These are phyloP conservation scores for Notamacropus eugenii DNA, from an alignment of 2,797 vertebrate genomes.

Conservation along the genomic window DNA sequence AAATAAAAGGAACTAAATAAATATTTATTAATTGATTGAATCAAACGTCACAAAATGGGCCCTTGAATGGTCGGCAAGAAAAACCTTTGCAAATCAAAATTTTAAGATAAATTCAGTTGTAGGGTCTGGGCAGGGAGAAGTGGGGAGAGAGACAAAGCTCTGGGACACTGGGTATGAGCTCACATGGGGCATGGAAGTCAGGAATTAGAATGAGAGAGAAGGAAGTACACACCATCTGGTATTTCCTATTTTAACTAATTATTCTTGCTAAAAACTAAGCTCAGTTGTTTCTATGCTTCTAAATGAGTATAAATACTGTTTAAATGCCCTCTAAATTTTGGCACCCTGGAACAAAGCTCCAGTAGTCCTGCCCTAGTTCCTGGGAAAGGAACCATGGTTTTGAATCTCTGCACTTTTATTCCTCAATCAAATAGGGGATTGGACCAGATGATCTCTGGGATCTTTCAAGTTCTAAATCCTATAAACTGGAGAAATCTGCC, in stretches of 20 bases:
- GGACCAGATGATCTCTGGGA: neutral
- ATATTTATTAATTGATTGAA: neutral
- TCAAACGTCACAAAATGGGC: neutral
- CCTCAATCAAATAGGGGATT: neutral
- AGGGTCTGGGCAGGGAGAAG: neutral
- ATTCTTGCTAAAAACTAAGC: neutral
- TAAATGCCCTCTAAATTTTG: neutral
- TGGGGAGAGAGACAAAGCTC: neutral
- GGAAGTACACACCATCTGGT: neutral
- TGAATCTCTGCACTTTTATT: neutral
- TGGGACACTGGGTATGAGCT: neutral
- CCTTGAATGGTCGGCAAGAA: neutral
- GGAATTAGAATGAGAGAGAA: neutral
- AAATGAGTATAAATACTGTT: neutral
- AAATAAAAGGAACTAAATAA: neutral
- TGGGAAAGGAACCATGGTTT: neutral
- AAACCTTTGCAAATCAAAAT: neutral
- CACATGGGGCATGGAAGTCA: neutral
- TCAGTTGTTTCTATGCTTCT: neutral
- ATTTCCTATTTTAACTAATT: constrained; percentile 4
- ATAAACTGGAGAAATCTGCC: neutral
- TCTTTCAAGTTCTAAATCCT: neutral
- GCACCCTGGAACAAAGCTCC: neutral
- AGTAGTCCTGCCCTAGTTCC: neutral
- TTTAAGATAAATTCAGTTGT: neutral